phyloP scores from a whole-genome alignment of 2,888 invertebrate genomes.

The Muschampia plurimacula region DNA sequence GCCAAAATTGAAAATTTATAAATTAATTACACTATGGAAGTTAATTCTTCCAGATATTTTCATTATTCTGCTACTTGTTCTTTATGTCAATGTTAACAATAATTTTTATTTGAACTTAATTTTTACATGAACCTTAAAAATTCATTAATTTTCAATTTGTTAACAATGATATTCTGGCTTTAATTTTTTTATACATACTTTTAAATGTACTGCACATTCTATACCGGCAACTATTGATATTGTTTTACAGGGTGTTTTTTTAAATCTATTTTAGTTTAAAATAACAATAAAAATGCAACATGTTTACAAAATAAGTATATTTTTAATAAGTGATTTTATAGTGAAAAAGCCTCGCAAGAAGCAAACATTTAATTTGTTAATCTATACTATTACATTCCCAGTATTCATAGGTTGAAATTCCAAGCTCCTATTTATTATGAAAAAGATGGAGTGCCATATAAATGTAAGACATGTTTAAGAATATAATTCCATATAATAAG shows the following conservation, averaged over 20 bases:
- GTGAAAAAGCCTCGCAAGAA: not conserved
- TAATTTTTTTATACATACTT: not conserved
- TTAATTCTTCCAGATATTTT: not conserved
- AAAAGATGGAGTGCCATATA: not conserved
- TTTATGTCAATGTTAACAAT: not conserved
- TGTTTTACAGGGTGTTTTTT: slow-evolving; percentile 29
- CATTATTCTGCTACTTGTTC: not conserved
- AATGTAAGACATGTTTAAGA: too few species aligned
- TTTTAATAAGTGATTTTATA: not conserved
- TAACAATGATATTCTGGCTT: not conserved
- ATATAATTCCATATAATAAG: not conserved
- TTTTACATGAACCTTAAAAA: too few species aligned
- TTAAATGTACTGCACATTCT: not conserved
- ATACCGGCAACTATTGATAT: slow-evolving; percentile 2
- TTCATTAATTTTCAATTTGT: not conserved
- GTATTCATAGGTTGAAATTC: not conserved
- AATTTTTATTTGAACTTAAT: not conserved
- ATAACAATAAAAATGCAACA: not conserved
- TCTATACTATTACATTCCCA: not conserved
- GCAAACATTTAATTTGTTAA: not conserved
- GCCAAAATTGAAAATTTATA: slow-evolving; percentile 64
- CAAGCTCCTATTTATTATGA: not conserved
- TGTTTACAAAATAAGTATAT: slow-evolving; percentile 1
- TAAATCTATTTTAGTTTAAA: slow-evolving; percentile 1
- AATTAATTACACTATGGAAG: not conserved